A percentile compares a stretch with the other conserved stretches of the same genome.
Evolutionary conservation across 2,113 vertebrate genomes (phyloP).

Genomic region (Collichthys lucidus): DNA sequence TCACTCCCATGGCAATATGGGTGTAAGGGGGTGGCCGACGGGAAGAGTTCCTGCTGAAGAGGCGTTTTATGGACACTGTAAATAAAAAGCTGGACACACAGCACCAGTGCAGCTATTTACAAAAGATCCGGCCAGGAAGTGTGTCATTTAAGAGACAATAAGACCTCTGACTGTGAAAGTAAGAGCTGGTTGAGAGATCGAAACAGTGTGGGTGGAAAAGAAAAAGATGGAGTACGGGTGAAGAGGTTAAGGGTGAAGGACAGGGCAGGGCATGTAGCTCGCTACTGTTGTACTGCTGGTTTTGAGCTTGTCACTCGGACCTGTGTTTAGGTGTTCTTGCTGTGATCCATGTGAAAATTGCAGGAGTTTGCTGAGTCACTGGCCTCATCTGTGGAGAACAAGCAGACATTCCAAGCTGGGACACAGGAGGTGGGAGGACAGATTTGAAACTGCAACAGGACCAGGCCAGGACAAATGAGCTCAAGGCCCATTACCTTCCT

Average conservation of each 20-base stretch:
- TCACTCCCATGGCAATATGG: conserved; percentile 41
- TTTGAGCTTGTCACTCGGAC: conserved; percentile 16
- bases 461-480: conserved; percentile 73
- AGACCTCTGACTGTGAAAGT: conserved; percentile 44
- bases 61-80: conserved; percentile 64
- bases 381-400: conserved; percentile 53
- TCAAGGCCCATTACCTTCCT: conserved; percentile 72
- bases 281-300: neutral
- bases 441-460: conserved; percentile 71
- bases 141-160: conserved; percentile 55
- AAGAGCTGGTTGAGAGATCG: conserved; percentile 7
- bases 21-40: conserved; percentile 17
- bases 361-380: conserved; percentile 73
- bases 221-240: neutral
- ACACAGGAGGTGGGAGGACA: conserved; percentile 76
- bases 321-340: conserved; percentile 1
- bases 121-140: conserved; percentile 38
- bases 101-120: conserved; percentile 46
- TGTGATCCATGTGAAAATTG: conserved; percentile 53
- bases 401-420: conserved; percentile 73
- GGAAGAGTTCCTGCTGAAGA: conserved; percentile 57
- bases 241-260: conserved; percentile 24
- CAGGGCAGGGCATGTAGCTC: neutral
- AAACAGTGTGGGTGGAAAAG: conserved; percentile 16
- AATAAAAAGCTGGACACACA: conserved; percentile 57